Evolutionary conservation across 2,888 invertebrate genomes (phyloP), one percentile per base, ranked within the genome.

Genomic region (Drosophila phalerata): DNA sequence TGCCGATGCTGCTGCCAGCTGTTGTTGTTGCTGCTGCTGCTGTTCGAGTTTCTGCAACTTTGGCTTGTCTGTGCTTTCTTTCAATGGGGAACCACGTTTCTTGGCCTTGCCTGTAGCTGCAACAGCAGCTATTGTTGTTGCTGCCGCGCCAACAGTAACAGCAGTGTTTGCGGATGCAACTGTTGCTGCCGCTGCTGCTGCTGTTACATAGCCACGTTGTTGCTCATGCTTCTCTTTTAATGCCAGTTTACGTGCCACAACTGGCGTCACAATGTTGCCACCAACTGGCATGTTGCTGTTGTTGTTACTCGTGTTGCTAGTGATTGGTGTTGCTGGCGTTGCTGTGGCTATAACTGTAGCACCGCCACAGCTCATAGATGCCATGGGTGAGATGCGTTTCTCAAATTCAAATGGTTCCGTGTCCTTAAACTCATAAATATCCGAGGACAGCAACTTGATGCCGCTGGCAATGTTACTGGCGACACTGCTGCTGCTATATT

Each of bases 391-490:
- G 74, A 93, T 93, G 56, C 96, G 94, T 9, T 96, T 94, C 92
- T 97, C 97, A 79, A 97, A 95, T 91, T 97, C 97, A 89, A 97
- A 97, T 0, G 97, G 97, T 91, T 97, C 97, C 0, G 97, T 97
- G 91, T 97, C 97, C 91, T 97, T 97, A 90, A 97, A 97, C 92
- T 97, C 97, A 89, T 97, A 97, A 69, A 97, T 95, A 90, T 97
- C 97, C 60, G 91, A 84, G 13, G 84, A 81, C 5, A 81, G 69
- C 25, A 84, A 25, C 48, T 84, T 81, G 22, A 69, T 63, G 47
- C 81, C 67, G 17, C 42, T 48, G 40, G 49, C 22, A 11, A 47
- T 40, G 55, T 45, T 49, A 32, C 19, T 60, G 55, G 0, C 25
- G 25, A 28, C n/a, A 15, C 43, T 28, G n/a, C 25, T 38, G 55